These are phyloP conservation scores for Sorex maritimensis DNA, from an alignment of 2,797 vertebrate genomes.

Conservation along the genomic window DNA sequence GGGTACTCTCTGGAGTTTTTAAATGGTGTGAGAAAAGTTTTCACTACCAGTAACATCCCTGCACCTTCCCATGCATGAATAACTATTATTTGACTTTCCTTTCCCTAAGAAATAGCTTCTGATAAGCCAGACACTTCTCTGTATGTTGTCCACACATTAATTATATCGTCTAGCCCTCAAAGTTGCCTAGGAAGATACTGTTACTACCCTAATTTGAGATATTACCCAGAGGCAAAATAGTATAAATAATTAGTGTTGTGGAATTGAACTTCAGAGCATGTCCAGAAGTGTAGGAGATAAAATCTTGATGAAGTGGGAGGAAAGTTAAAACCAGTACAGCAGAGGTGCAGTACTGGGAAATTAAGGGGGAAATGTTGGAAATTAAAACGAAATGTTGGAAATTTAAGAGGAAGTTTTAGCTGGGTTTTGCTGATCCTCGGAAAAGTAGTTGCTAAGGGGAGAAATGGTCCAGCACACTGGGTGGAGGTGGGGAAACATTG, in stretches of 20 bases:
- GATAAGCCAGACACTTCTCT: constrained; percentile 50
- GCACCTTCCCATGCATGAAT: not conserved
- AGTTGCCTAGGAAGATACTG: not conserved
- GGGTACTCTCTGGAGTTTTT: not conserved
- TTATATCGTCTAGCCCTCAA: constrained; percentile 58
- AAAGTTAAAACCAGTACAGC: constrained; percentile 1
- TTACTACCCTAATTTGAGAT: constrained; percentile 13
- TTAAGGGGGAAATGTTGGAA: no score
- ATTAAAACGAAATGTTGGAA: no score
- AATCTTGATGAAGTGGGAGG: constrained; percentile 1
- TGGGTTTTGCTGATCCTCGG: not conserved
- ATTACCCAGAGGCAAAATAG: constrained; percentile 20
- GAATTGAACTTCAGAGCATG: not conserved
- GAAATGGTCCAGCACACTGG: not conserved
- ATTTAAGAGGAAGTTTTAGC: not conserved
- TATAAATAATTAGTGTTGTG: not conserved
- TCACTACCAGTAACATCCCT: not conserved
- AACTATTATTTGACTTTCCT: constrained; percentile 21
- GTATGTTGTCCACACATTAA: constrained; percentile 8
- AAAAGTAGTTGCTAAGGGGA: not conserved
- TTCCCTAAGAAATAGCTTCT: not conserved
- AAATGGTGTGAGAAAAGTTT: not conserved
- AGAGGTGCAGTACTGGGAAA: no score
- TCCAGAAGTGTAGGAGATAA: not conserved
- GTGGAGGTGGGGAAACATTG: no score